Conservation (phyloP, 2,888 invertebrate genomes). For the Crossocerus cetratus region DNA sequence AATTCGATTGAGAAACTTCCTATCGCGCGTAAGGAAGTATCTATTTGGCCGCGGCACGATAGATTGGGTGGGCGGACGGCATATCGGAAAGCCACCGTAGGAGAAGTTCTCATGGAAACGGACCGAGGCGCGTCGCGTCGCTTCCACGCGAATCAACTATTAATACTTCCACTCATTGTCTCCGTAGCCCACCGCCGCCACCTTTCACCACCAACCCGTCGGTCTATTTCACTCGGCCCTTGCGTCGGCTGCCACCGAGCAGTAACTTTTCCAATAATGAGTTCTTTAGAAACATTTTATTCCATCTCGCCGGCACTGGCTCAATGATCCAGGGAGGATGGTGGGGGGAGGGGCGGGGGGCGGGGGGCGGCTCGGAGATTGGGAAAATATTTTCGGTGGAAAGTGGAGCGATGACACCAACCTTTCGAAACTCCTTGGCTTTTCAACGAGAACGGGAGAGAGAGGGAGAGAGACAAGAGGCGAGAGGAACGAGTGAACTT, state of each 20-base stretch:
- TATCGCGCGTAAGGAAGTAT: conserved; percentile 31
- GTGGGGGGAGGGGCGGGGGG: too few relatives aligned
- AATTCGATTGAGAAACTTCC: conserved; percentile 65
- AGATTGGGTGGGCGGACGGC: conserved; percentile 19
- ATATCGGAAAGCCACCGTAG: conserved; percentile 35
- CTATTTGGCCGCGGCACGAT: conserved; percentile 4
- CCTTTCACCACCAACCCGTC: too few relatives aligned
- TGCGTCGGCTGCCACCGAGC: conserved; percentile 11
- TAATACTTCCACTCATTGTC: conserved; percentile 56
- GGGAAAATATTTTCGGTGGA: conserved; percentile 67
- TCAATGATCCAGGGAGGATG: conserved; percentile 64
- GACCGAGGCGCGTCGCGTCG: conserved; percentile 64
- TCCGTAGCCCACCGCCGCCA: conserved; percentile 19
- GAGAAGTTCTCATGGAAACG: conserved; percentile 60
- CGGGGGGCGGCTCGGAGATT: conserved; percentile 29
- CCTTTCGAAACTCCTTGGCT: conserved; percentile 3
- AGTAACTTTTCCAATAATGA: conserved; percentile 71
- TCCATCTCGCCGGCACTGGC: conserved; percentile 29
- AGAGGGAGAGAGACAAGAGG: too few relatives aligned
- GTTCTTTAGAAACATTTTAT: conserved; percentile 71
- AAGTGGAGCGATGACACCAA: neutral
- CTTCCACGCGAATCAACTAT: conserved; percentile 68
- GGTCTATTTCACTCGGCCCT: conserved; percentile 4
- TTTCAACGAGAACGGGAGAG: neutral
- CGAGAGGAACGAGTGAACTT: too few relatives aligned